Base-by-base conservation (phyloP, 2,888 invertebrate genomes). In the Rhagium mordax region DNA sequence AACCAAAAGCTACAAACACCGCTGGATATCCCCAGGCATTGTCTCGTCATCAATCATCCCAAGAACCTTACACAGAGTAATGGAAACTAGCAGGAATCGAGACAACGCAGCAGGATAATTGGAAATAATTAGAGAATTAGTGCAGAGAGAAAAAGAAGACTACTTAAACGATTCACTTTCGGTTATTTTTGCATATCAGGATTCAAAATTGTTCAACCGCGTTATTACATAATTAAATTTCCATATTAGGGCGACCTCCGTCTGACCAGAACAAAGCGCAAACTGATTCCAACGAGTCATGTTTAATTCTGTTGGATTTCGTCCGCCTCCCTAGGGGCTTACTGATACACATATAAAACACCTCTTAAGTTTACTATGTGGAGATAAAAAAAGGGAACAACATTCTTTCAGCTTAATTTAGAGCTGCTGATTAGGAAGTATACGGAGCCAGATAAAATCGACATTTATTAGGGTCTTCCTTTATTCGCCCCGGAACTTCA, bases 381-480 rank as follows among this genome's bases (percentile, higher is more conserved):
- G 27, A 24, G 55, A 57, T 57, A 57, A 57, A 57, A 57, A 57
- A 57, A 27, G 20, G 33, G 18, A 24, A 33, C 59, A 59, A 33
- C 59, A 33, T 33, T 59, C 59, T 33, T 33, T 13, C 8, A 18
- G 59, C 59, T 59, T 33, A 59, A 59, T 59, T 33, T 33, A 59
- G 18, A 59, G 33, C 59, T 24, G 13, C 59, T 59, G 59, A 59
- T 59, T 59, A 59, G 59, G 18, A 33, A 59, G 33, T 59, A 59
- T 59, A 59, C 59, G 59, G 18, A 59, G 59, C 33, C 33, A 59
- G 59, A 59, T 59, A 59, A 59, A 33, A 59, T 59, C 59, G 59
- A 59, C 59, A 33, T 59, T 59, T 59, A 59, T 59, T 59, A 33
- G 59, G 33, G 16, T 59, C 59, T 33, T 59, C 20, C 18, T 33